Percentiles rank a stretch among this genome's conserved stretches.
phyloP scores from a whole-genome alignment of 1,140 invertebrate species.

The Subanguina moxae region DNA sequence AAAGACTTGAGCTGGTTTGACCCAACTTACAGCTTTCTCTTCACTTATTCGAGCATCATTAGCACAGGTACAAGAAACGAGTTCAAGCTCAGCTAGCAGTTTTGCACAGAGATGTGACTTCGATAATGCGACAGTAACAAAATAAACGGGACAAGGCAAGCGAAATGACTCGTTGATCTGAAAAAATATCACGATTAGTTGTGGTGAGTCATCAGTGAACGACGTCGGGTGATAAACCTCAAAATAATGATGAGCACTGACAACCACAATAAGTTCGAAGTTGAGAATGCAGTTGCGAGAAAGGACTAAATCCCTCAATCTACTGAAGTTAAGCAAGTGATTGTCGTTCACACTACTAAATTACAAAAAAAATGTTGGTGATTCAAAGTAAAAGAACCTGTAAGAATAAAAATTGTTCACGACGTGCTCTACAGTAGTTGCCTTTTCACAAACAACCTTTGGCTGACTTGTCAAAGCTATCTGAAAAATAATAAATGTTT shows the following conservation, averaged over 20 bases:
- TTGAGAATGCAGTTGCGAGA: background rate
- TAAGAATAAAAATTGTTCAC: background rate
- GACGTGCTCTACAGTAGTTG: background rate
- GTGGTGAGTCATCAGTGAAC: background rate
- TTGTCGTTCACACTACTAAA: background rate
- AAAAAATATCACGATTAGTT: background rate
- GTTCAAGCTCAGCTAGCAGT: background rate
- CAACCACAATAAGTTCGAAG: background rate
- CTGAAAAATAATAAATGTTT: constrained; percentile 4
- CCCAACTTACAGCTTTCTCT: background rate
- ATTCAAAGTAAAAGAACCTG: background rate
- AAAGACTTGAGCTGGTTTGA: background rate
- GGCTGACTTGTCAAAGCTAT: constrained; percentile 3
- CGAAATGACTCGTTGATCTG: constrained; percentile 4
- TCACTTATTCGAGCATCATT: background rate
- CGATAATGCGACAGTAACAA: background rate
- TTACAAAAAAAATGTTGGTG: background rate
- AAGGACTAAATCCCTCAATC: background rate
- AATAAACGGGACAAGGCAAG: background rate
- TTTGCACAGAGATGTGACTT: constrained; percentile 5
- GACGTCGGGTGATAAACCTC: background rate
- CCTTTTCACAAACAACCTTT: constrained; percentile 8
- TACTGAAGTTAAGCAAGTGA: background rate
- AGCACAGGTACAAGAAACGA: background rate
- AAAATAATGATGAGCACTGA: background rate